Conservation (phyloP, 2,113 vertebrate genomes). For the Pelmatolapia mariae region DNA sequence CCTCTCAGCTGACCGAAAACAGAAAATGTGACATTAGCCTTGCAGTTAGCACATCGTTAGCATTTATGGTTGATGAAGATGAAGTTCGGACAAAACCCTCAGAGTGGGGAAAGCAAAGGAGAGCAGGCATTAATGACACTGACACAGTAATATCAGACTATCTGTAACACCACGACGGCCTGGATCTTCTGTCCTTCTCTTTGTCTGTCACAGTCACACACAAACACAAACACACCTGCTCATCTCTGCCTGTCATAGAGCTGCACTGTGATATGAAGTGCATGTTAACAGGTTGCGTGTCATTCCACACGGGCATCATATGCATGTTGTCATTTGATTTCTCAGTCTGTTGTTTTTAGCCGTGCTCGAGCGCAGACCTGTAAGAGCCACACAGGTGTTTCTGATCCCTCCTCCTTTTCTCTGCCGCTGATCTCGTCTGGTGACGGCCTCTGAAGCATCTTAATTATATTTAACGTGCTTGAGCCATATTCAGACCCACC, state of each 20-base stretch:
- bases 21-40: not conserved
- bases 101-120: not conserved
- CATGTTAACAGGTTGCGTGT: slow-evolving; percentile 56
- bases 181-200: not conserved
- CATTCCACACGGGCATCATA: slow-evolving; percentile 50
- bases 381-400: slow-evolving; percentile 34
- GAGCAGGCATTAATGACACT: not conserved
- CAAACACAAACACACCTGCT: not conserved
- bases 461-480: not conserved
- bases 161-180: not conserved
- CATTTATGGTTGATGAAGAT: not conserved
- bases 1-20: not conserved
- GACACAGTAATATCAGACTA: not conserved
- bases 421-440: not conserved
- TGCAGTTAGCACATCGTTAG: not conserved
- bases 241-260: slow-evolving; percentile 17
- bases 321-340: slow-evolving; percentile 63
- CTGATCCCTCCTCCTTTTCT: slow-evolving; percentile 6
- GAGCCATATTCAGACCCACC: not conserved
- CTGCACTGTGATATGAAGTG: slow-evolving; percentile 36
- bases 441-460: not conserved
- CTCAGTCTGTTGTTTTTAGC: slow-evolving; percentile 34
- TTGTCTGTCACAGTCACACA: slow-evolving; percentile 1
- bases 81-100: not conserved
- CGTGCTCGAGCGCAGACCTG: slow-evolving; percentile 40